Evolutionary conservation across 2,113 vertebrate genomes (phyloP).

Genomic region (Gnathonemus longibarbis): DNA sequence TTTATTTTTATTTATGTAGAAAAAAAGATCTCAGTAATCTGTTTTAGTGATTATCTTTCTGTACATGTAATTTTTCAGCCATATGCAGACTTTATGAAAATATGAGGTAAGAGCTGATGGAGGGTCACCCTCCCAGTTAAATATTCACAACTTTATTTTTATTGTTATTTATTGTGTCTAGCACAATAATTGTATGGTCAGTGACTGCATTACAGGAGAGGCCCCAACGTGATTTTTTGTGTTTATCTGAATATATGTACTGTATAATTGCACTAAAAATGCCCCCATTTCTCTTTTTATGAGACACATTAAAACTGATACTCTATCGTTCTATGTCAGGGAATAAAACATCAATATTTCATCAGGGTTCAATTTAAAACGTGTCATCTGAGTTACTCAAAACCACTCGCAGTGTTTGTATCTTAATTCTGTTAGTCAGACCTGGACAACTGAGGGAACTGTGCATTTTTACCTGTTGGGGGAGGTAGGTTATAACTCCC

Average conservation of each 20-base stretch:
- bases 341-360: constrained; percentile 7
- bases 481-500: background rate
- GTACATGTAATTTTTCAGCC: background rate
- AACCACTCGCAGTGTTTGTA: background rate
- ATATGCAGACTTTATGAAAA: background rate
- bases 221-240: background rate
- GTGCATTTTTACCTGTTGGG: background rate
- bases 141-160: background rate
- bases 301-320: background rate
- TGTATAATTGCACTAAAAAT: background rate
- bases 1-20: background rate
- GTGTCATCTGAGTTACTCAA: background rate
- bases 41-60: background rate
- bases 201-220: background rate
- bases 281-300: background rate
- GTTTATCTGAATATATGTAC: background rate
- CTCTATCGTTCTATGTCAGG: background rate
- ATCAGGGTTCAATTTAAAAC: background rate
- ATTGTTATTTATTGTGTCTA: background rate
- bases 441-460: background rate
- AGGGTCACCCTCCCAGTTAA: background rate
- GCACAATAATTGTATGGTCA: background rate
- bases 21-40: background rate
- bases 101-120: background rate
- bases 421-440: constrained; percentile 5